Conservation (phyloP, 2,797 vertebrate genomes). For the Crotalus adamanteus region DNA sequence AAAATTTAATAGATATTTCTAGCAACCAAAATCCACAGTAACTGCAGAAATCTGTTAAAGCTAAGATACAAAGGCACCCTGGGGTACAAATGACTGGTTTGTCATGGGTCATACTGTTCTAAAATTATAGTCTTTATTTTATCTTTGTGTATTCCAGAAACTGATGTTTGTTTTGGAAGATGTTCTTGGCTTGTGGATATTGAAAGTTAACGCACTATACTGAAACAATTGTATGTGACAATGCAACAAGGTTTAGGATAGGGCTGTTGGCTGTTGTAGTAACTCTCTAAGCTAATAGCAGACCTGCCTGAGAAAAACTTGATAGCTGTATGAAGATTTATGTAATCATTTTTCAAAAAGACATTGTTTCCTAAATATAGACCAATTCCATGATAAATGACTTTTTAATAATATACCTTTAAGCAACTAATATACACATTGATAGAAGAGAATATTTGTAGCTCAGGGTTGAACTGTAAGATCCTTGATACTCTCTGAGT, state of each 20-base stretch:
- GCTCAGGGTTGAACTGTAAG: not conserved
- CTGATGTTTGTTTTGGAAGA: not conserved
- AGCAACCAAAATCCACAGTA: not conserved
- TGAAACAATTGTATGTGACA: not conserved
- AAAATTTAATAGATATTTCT: not conserved
- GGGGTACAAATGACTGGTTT: not conserved
- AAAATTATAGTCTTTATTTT: not conserved
- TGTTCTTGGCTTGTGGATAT: not conserved
- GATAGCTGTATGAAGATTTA: not conserved
- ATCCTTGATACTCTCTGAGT: not conserved
- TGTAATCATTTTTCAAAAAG: not conserved
- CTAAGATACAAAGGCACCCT: not conserved
- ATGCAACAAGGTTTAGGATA: not conserved
- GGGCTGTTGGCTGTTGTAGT: not conserved
- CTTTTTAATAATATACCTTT: constrained; percentile 18
- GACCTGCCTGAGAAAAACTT: not conserved
- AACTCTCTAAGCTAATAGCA: not conserved
- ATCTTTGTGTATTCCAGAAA: not conserved
- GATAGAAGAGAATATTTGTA: not conserved
- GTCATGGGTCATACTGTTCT: not conserved
- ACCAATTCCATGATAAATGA: constrained; percentile 13
- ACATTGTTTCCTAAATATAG: not conserved
- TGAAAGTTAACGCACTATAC: not conserved
- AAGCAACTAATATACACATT: constrained; percentile 3
- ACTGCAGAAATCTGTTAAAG: not conserved